A percentile compares a stretch with the other conserved stretches of the same genome.
These are phyloP conservation scores for Lepus townsendii DNA, from an alignment of 2,797 vertebrate species.

Conservation along the genomic window DNA sequence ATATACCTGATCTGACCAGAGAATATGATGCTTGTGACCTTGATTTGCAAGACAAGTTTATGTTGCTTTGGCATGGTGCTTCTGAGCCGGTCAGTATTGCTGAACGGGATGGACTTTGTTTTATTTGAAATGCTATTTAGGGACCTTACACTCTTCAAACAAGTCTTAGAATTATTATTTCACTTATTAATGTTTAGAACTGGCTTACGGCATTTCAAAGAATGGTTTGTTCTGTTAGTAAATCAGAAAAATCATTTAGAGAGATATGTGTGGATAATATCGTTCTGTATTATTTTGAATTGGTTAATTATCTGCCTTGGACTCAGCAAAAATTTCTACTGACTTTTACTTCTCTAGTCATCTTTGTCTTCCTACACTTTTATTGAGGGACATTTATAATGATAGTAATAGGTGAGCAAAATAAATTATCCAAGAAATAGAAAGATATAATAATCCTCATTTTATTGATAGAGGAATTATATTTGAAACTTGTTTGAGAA, in stretches of 20 bases:
- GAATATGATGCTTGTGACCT: background rate
- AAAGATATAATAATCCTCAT: conserved; percentile 37
- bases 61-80: background rate
- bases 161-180: conserved; percentile 45
- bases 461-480: conserved; percentile 52
- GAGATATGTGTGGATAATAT: background rate
- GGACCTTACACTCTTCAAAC: background rate
- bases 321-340: conserved; percentile 48
- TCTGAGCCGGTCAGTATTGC: background rate
- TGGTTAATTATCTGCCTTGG: conserved; percentile 54
- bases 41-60: conserved; percentile 9
- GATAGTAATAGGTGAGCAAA: conserved; percentile 7
- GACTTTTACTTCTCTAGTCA: conserved; percentile 17
- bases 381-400: conserved; percentile 44
- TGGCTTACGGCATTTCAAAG: conserved; percentile 53
- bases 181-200: conserved; percentile 44
- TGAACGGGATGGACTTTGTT: conserved; percentile 40
- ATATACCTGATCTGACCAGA: background rate
- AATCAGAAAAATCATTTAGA: conserved; percentile 45
- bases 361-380: conserved; percentile 63
- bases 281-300: conserved; percentile 35
- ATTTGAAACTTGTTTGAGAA: conserved; percentile 50
- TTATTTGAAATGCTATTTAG: conserved; percentile 18
- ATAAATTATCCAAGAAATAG: background rate
- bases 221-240: conserved; percentile 65